phyloP scores from a whole-genome alignment of 2,797 vertebrate genomes.

The Poecile montanus region DNA sequence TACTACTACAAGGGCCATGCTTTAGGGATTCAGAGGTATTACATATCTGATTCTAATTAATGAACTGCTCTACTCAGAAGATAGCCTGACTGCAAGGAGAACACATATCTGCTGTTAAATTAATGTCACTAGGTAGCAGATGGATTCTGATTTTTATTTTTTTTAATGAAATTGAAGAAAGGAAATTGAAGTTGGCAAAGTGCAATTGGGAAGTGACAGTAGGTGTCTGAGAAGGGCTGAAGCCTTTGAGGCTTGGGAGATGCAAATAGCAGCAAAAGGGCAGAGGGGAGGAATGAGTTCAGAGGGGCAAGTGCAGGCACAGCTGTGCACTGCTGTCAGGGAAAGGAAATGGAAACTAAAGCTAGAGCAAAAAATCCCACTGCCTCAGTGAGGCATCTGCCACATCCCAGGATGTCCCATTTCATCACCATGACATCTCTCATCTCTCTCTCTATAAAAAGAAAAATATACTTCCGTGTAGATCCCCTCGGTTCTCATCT shows the following conservation, averaged over 20 bases:
- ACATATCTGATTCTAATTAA: neutral
- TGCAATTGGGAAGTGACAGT: neutral
- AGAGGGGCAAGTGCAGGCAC: neutral
- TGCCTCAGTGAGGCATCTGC: neutral
- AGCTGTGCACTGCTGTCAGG: slow-evolving; percentile 6
- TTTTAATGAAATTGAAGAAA: neutral
- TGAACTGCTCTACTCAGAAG: neutral
- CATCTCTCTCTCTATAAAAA: slow-evolving; percentile 33
- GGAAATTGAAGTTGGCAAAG: slow-evolving; percentile 15
- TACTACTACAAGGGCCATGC: neutral
- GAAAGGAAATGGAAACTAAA: slow-evolving; percentile 28
- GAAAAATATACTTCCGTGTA: neutral
- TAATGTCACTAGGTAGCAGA: neutral
- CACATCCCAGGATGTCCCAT: neutral
- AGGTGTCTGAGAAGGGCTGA: slow-evolving; percentile 14
- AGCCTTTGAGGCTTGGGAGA: neutral
- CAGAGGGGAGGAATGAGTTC: slow-evolving; percentile 1
- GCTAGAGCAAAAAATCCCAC: neutral
- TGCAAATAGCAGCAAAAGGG: slow-evolving; percentile 21
- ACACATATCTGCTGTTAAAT: neutral
- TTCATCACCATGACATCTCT: neutral
- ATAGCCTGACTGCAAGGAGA: neutral
- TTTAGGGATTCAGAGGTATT: neutral
- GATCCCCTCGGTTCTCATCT: neutral
- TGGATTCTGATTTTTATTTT: neutral